Base-by-base conservation (phyloP, 1,140 invertebrate genomes). In the Saxidomus purpurata region DNA sequence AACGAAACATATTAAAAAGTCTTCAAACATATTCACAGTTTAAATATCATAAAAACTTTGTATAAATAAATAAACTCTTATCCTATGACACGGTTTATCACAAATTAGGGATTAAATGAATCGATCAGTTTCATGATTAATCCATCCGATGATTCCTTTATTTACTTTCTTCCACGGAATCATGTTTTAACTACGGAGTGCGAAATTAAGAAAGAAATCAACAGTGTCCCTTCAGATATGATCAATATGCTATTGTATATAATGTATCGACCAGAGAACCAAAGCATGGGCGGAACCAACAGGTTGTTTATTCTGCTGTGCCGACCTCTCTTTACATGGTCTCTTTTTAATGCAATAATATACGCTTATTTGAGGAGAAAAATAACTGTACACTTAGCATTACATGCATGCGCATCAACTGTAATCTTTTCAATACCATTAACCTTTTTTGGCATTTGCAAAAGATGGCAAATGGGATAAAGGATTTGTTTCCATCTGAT, bases 41-140 rank as follows among this genome's bases (percentile, higher is more conserved):
- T 38, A 22, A 71, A 71, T 71, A 71, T 38, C 67, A 71, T 38
- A 38, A 71, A 36, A 3, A 38, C 13, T 71, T 71, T 34, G 8
- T 38, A 38, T 40, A 6, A 43, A 71, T 38, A 71, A 71, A 71
- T 15, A 71, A 6, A 36, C 13, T 71, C 17, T 71, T 0, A 36
- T 71, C 34, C 67, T 1, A 38, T 15, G 17, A 71, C 67, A 22
- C 36, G 34, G 36, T 71, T 71, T 71, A 71, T 71, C 67, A 71
- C 34, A 71, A 38, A 71, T 71, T 71, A 71, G 67, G 67, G 67
- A 71, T 71, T 71, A 38, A 71, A 31, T 25, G 28, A 71, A 71
- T 71, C 34, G 67, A 71, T n/a, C 67, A 71, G 67, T 71, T 17
- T 15, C 67, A 38, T 71, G 28, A 71, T 71, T 71, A 71, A 71